Evolutionary conservation across 1,140 invertebrate genomes (phyloP), one percentile per base, ranked within the genome.

Genomic region (Trichonephila inaurata): DNA sequence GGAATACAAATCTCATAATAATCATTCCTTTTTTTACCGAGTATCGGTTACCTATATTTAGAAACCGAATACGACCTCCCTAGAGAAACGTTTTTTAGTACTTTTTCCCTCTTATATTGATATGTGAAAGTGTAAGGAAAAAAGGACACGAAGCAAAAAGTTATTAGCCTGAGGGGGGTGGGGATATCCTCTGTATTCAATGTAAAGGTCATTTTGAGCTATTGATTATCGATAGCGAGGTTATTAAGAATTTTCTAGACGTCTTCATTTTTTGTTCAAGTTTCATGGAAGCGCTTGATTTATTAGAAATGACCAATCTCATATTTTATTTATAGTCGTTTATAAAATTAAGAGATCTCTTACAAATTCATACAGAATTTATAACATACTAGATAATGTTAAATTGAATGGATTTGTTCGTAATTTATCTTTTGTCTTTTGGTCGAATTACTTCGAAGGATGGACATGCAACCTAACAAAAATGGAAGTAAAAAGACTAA

Each of bases 1-100:
- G 69, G 69, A 33, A 77, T 10, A 33, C n/a, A 28, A 10, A 18
- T 24, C 28, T 33, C 69, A 19, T 28, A 28, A 28, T 77, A 33
- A 33, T 77, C 16, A 77, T 40, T 3, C 69, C 28, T 77, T 77
- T 77, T 28, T 51, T 51, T 51, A 51, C 18, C 8, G 18, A 40
- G 24, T 77, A 77, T 77, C 28, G 69, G 69, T 77, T 77, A 77
- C 69, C 69, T 77, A 77, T 77, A 77, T 33, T 77, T 77, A 77
- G 72, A 28, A 40, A 12, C 51, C 10, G 7, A 51, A 51, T 51
- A 12, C 7, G 7, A 51, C 10, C 7, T 51, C 51, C 7, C 51
- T 51, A 77, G 6, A 19, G 28, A 40, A 64, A 64, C 16, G 62
- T 6, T 40, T 33, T 18, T 33, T 77, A 14, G 10, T 6, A 8